Base-by-base conservation (phyloP, 2,888 invertebrate species). In the Drosophila paracracens region DNA sequence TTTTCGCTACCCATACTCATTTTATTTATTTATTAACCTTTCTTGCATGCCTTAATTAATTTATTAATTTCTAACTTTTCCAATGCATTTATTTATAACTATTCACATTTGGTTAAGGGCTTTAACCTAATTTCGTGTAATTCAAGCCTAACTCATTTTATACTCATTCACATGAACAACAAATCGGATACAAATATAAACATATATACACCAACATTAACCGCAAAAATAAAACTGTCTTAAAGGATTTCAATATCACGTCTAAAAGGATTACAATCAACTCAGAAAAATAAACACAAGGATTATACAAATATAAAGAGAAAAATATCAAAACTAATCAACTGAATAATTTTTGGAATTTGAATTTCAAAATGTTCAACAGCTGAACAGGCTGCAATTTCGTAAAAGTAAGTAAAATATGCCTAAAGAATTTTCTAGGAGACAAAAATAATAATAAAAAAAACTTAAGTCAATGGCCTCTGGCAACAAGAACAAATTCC, bases 391-490 rank as follows among this genome's bases (percentile, higher is more conserved):
- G 67, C 64, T 70, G 61, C 71, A 73, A 82, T 85, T 90, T 78
- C 73, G 33, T 68, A 83, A 88, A 70, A 62, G 89, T 86, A 88
- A 90, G 85, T 90, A 86, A 88, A 48, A 60, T 13, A 29, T 21
- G 57, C 4, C 43, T 51, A 66, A 70, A 52, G 66, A 76, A 72
- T 69, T 36, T 73, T 61, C 83, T 82, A 88, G 59, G 57, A 67
- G 66, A 18, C 53, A 43, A 43, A 67, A 33, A 38, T 3, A 51
- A 11, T 29, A 48, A n/a, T 11, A 6, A 21, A 53, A 6, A 27
- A 66, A 74, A 72, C 76, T 68, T 71, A 85, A 88, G 85, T 85
- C 85, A 85, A 75, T 62, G 90, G 77, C 85, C 85, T 67, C 76
- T 59, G 74, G 60, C 79, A 79, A 79, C 75, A 73, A 79, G 83